Evolutionary conservation across 1,140 invertebrate species (phyloP), one percentile per base, ranked within the genome.

Genomic region (Lethocerus indicus): DNA sequence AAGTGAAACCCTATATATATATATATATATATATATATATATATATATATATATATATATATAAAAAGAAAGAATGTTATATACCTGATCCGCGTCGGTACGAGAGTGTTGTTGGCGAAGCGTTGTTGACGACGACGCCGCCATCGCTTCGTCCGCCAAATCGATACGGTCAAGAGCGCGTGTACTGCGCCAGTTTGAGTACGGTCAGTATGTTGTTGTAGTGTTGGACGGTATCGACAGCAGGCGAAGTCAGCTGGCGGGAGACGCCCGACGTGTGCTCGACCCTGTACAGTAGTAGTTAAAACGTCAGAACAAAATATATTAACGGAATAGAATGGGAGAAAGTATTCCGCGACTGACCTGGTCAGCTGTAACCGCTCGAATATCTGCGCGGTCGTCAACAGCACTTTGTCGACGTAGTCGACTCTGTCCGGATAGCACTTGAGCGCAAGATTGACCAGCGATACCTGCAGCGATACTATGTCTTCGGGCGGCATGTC

Each of bases 401-500:
- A 78, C 39, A 98, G 72, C 29, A 98, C 92, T 63, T 91, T 88
- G 64, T 98, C 91, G 2, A 97, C 90, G 64, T 93, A 96, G 64
- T 92, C 87, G 13, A 94, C 79, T 60, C 86, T 75, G 58, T 94
- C 87, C 0, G 89, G 85, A 68, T 98, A 97, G 63, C 93, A 96
- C 60, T 96, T 94, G 48, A 96, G 79, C 0, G 93, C 92, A 45
- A 98, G 70, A 67, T 94, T 95, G 26, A 96, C 77, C 2, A 99
- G 67, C 1, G 95, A 88, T 29, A 97, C 87, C 72, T 98, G 91
- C 20, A 99, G 70, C 9, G 90, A 83, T 35, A 98, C 82, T 61
- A 95, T 92, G 66, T 98, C 94, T 68, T 98, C 94, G 1, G 87
- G 69, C 1, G 92, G 85, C 81, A 98, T 90, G 61, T 96, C 87